Conservation (phyloP, 2,888 invertebrate species). For the Monopis laevigella region DNA sequence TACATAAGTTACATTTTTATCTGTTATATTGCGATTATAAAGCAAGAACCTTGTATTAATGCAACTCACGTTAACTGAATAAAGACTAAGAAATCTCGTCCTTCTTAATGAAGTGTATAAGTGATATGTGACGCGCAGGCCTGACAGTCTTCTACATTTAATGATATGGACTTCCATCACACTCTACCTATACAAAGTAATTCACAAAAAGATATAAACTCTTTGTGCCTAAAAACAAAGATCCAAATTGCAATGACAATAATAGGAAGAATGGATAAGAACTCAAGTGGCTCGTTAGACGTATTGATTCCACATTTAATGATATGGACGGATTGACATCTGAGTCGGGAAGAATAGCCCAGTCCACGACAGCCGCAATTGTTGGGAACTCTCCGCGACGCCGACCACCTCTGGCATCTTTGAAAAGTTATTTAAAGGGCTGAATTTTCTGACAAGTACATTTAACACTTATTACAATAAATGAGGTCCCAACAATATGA, state of each 20-base stretch:
- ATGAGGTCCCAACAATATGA: too few species aligned
- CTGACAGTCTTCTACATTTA: slow-evolving; percentile 22
- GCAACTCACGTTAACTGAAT: slow-evolving; percentile 6
- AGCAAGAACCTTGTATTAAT: too few species aligned
- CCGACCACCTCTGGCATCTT: not conserved
- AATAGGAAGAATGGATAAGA: not conserved
- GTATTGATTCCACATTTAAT: slow-evolving; percentile 9
- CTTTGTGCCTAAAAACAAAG: too few species aligned
- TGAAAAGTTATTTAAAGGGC: not conserved
- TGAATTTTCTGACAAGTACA: too few species aligned
- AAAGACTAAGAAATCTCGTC: slow-evolving; percentile 6
- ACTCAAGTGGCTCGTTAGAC: not conserved
- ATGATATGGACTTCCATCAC: slow-evolving; percentile 12
- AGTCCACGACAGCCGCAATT: slow-evolving; percentile 6
- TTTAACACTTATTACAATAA: too few species aligned
- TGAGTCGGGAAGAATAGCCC: slow-evolving; percentile 10
- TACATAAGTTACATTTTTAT: too few species aligned
- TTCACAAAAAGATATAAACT: too few species aligned
- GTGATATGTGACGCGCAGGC: slow-evolving; percentile 53
- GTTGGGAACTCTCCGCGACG: slow-evolving; percentile 3
- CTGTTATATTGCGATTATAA: too few species aligned
- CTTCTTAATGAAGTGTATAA: slow-evolving; percentile 54
- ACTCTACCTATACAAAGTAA: not conserved
- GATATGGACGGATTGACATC: slow-evolving; percentile 15
- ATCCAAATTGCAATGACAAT: too few species aligned